Conservation (phyloP, 2,888 invertebrate genomes). For the Volucella inflata region DNA sequence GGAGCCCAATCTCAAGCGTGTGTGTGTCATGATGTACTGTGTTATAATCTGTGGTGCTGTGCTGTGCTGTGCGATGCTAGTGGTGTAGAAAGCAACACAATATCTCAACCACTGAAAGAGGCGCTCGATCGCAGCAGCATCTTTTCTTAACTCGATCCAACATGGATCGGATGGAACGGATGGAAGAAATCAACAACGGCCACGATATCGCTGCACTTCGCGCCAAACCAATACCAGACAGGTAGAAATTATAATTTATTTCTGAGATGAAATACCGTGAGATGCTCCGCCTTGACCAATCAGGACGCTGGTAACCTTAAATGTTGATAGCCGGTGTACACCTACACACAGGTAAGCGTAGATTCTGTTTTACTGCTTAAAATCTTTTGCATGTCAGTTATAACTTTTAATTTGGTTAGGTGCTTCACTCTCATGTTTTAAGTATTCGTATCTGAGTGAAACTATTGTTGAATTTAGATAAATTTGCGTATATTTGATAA, state of each 20-base stretch:
- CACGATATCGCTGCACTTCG: constrained; percentile 58
- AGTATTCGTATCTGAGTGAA: constrained; percentile 20
- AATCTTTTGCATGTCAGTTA: constrained; percentile 49
- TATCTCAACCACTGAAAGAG: constrained; percentile 47
- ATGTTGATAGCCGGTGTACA: constrained; percentile 61
- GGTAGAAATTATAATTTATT: constrained; percentile 75
- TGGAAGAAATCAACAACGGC: constrained; percentile 64
- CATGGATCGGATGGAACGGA: constrained; percentile 66
- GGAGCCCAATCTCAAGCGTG: constrained; percentile 29
- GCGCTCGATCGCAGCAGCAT: constrained; percentile 51
- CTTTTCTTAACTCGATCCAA: constrained; percentile 54
- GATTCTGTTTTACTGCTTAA: constrained; percentile 18
- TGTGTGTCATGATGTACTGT: not conserved
- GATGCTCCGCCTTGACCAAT: constrained; percentile 75
- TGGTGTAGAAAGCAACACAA: constrained; percentile 36
- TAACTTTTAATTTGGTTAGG: constrained; percentile 60
- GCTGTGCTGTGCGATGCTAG: constrained; percentile 10
- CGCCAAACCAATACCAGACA: constrained; percentile 71
- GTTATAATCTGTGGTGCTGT: not conserved
- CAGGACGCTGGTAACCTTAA: constrained; percentile 66
- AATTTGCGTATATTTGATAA: constrained; percentile 22
- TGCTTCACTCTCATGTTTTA: constrained; percentile 57
- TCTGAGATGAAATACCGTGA: constrained; percentile 69
- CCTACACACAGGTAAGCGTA: constrained; percentile 51
- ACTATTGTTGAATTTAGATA: constrained; percentile 36